Evolutionary conservation across 2,888 invertebrate species (phyloP), one percentile per base, ranked within the genome.

Genomic region (Cerceris ruficornis): DNA sequence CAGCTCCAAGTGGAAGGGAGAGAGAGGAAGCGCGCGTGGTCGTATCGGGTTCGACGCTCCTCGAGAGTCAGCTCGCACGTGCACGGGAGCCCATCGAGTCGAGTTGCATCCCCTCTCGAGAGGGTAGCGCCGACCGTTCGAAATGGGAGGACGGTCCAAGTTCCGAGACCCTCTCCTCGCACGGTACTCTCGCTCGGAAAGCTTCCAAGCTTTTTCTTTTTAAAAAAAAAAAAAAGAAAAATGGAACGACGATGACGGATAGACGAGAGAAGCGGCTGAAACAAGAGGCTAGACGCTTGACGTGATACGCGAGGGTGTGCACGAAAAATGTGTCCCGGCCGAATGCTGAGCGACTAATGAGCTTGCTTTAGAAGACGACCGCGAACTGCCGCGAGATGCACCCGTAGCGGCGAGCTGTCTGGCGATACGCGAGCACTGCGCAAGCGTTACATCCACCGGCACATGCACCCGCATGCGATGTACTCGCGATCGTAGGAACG

Each of bases 301-400:
- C 9, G 46, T 9, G 28, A 6, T 13, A 11, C n/a, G 15, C n/a
- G 9, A 55, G 62, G 41, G 52, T 15, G 67, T 69, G 66, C 52
- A 73, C 75, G 69, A 67, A 77, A 28, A 79, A 69, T 70, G 69
- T 61, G 68, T 74, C 83, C 80, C 84, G 82, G 72, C 68, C 84
- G 84, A 83, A 84, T 88, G 82, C 84, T 86, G 86, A 81, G 82
- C 81, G 85, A 87, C 86, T 86, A 89, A 89, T 87, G 88, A 86
- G 87, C 82, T 86, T 86, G 86, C 84, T 87, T 87, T 88, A 88
- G 86, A 86, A 86, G 89, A 87, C 89, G 86, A 90, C 81, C 88
- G 90, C 88, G 86, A 85, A 90, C 91, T 90, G 87, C 81, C 86
- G 86, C 87, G 86, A 87, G 89, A 89, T 88, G 89, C 87, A 86